Evolutionary conservation across 2,888 invertebrate genomes (phyloP).

Genomic region (Pseudococcus jackbeardsleyi): DNA sequence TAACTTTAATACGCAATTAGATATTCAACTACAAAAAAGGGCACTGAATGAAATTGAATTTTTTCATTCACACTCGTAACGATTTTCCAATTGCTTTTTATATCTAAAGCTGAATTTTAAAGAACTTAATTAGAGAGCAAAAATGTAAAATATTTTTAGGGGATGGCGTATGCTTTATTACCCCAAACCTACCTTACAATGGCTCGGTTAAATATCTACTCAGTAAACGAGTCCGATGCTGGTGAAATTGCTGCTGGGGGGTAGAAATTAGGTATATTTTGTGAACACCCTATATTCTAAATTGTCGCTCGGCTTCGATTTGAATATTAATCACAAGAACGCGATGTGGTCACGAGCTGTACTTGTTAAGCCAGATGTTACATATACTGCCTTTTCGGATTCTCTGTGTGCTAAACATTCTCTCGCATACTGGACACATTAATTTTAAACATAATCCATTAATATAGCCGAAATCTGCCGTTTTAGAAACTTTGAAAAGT

Average conservation of each 20-base stretch:
- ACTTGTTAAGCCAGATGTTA: constrained; percentile 64
- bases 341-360: constrained; percentile 55
- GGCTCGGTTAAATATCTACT: neutral
- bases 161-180: too few species aligned
- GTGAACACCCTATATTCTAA: constrained; percentile 57
- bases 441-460: constrained; percentile 62
- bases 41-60: too few species aligned
- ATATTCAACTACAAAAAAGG: too few species aligned
- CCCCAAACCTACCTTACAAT: too few species aligned
- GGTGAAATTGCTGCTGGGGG: too few species aligned
- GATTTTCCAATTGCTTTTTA: neutral
- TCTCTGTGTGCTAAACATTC: constrained; percentile 23
- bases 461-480: constrained; percentile 52
- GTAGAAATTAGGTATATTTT: constrained; percentile 5
- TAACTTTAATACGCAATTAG: too few species aligned
- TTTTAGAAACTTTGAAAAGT: constrained; percentile 50
- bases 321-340: constrained; percentile 63
- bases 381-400: constrained; percentile 54
- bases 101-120: too few species aligned
- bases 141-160: too few species aligned
- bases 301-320: constrained; percentile 61
- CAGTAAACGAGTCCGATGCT: neutral
- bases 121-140: too few species aligned
- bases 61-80: neutral
- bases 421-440: constrained; percentile 62